Base-by-base conservation (phyloP, 2,797 vertebrate genomes). In the Lates japonicus region DNA sequence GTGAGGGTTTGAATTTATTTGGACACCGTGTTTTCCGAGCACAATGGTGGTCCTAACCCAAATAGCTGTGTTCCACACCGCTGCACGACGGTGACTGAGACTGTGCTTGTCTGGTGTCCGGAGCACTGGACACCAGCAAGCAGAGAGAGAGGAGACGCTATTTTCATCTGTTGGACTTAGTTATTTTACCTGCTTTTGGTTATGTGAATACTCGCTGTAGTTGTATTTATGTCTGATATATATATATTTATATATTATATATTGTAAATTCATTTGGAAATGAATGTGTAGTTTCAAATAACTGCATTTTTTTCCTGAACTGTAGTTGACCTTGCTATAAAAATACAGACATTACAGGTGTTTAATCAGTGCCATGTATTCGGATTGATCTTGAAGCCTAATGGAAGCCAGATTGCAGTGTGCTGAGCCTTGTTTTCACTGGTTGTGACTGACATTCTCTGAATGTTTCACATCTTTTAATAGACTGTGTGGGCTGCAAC, bases 391-490 rank as follows among this genome's bases (percentile, higher is more conserved):
- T 73, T 12, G 52, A 78, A 68, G 78, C 52, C 48, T 64, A 59
- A 82, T 81, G 73, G 71, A 84, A 82, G 68, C 58, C 44, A 81
- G 64, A 70, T 64, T 70, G 81, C 67, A 58, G 54, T 66, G 68
- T 59, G 49, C 70, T 12, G 55, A 76, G 67, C 51, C 71, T 58
- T 72, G 52, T 84, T 92, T 90, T 87, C 79, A 90, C 91, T 90
- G 86, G 89, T 91, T 85, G 81, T 3, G 55, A 80, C 85, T 78
- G 70, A 74, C 92, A 92, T 95, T 95, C 91, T 93, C 87, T 82
- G 87, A 95, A 94, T 86, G 89, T 91, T 92, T 92, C 79, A 61
- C 85, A 82, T 94, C 93, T 94, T 95, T 94, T 94, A 95, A 94
- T 95, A 91, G 94, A 90, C 73, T 58, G 64, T 81, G 87, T 90